Evolutionary conservation across 2,888 invertebrate genomes (phyloP), one percentile per base, ranked within the genome.

Genomic region (Amblyjoppa proteus): DNA sequence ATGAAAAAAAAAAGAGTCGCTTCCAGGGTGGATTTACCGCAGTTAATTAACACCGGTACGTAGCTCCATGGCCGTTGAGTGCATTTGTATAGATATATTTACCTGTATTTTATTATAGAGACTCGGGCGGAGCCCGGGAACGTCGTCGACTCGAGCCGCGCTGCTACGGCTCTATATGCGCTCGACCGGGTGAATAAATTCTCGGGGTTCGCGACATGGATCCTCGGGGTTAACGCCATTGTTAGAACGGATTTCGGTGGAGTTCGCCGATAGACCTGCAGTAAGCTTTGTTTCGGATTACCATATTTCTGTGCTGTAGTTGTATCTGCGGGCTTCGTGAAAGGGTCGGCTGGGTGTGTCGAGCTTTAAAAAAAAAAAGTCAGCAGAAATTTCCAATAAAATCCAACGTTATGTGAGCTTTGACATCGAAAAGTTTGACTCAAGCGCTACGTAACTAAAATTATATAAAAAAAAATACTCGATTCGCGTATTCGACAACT

Each of bases 221-320:
- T 80, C 64, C 73, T 73, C 45, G 28, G 58, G 41, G 71, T 61
- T 69, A 61, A 71, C 69, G 53, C 53, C 70, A 31, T 49, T 64
- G 64, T 64, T 34, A 16, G 34, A 64, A 64, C 38, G 58, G 70
- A 53, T 61, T 58, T 71, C 69, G 64, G 64, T 31, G n/a, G 31
- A 64, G 31, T 34, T 31, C 28, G 7, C 64, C 16, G 31, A 49
- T 49, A 34, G 61, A 31, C 64, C 34, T 64, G 31, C 31, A 31
- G 64, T 31, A 31, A 34, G 61, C 79, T 31, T 71, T 71, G 58
- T 71, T 79, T 79, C 41, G 71, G 25, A 79, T 79, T 79, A 79
- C 79, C 79, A 79, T 79, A 79, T 70, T 49, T 64, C 61, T 45
- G 20, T 45, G 31, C 7, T 64, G 16, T n/a, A 64, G 13, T 34